Conservation (phyloP, 1,140 invertebrate genomes). For the Neuroterus valhalla region DNA sequence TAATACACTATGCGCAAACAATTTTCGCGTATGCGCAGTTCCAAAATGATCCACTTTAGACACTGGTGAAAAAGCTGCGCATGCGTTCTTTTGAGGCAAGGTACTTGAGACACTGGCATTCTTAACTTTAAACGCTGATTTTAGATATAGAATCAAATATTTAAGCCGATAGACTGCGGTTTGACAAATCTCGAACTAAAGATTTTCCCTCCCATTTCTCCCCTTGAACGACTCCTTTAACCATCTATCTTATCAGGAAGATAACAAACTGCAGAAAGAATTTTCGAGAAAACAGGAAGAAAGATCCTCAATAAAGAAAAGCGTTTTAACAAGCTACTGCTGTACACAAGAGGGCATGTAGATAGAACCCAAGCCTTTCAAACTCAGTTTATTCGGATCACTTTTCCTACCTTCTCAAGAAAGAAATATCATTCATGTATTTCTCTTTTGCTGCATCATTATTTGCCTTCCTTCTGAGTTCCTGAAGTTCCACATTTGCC, state of each 20-base stretch:
- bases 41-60: too few relatives aligned
- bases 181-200: too few relatives aligned
- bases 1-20: too few relatives aligned
- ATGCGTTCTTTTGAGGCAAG: too few relatives aligned
- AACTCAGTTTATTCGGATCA: conserved; percentile 5
- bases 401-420: conserved; percentile 7
- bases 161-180: too few relatives aligned
- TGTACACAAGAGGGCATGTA: conserved; percentile 13
- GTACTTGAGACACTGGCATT: too few relatives aligned
- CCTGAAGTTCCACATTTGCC: neutral
- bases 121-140: too few relatives aligned
- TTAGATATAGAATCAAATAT: too few relatives aligned
- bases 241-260: conserved; percentile 1
- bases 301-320: neutral
- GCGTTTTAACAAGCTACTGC: conserved; percentile 19
- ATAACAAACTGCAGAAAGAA: conserved; percentile 5
- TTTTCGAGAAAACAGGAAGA: neutral
- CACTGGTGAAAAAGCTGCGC: too few relatives aligned
- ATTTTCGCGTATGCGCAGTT: too few relatives aligned
- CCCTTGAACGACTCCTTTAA: neutral
- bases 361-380: conserved; percentile 13
- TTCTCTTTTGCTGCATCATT: too few relatives aligned
- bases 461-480: neutral
- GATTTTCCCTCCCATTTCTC: too few relatives aligned
- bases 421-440: conserved; percentile 28